A percentile compares a stretch with the other conserved stretches of the same genome.
phyloP scores from a whole-genome alignment of 2,888 invertebrate genomes.

The Pterobdella sp. region DNA sequence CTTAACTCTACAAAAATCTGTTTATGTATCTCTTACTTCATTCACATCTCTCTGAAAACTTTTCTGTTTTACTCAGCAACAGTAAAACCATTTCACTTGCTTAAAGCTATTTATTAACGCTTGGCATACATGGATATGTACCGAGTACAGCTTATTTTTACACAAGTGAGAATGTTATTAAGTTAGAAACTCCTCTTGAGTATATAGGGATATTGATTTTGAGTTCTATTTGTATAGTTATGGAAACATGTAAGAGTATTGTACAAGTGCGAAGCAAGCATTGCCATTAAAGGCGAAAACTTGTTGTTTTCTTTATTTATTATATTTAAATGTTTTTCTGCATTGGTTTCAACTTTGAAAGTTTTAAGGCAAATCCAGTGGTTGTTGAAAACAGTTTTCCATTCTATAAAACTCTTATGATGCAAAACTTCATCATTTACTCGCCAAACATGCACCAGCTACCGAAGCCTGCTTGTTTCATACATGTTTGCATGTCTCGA shows the following conservation, averaged over 20 bases:
- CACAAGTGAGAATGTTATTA: neutral
- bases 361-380: neutral
- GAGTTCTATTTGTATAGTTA: neutral
- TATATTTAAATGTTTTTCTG: neutral
- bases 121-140: neutral
- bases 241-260: neutral
- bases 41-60: neutral
- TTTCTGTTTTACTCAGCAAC: slow-evolving; percentile 10
- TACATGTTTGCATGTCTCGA: too few relatives aligned
- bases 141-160: neutral
- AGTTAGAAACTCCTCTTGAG: too few relatives aligned
- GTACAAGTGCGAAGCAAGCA: neutral
- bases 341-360: neutral
- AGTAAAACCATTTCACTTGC: neutral
- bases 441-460: too few relatives aligned
- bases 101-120: neutral
- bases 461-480: too few relatives aligned
- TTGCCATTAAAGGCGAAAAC: slow-evolving; percentile 7
- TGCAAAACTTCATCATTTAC: too few relatives aligned
- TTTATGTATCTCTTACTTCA: neutral
- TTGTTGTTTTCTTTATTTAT: neutral
- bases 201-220: neutral
- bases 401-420: too few relatives aligned
- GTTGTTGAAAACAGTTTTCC: too few relatives aligned
- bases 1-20: neutral